A percentile compares a stretch with the other conserved stretches of the same genome.
Conservation (phyloP, 1,140 invertebrate species). For the Caligus rogercresseyi region DNA sequence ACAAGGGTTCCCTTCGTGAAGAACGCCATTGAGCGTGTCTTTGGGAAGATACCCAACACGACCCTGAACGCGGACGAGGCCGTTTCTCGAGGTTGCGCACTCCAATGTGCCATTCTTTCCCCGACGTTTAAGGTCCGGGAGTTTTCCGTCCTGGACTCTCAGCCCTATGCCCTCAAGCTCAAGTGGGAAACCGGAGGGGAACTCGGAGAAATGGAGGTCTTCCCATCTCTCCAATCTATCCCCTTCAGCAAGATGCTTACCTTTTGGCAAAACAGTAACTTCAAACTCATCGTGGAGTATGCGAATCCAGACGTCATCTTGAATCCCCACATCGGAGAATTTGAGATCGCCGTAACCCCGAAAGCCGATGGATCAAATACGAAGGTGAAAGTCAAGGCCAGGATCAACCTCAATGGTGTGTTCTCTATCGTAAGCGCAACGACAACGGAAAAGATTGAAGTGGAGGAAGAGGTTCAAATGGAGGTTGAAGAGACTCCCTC, state of each 20-base stretch:
- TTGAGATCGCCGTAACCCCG: slow-evolving; percentile 43
- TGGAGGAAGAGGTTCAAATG: slow-evolving; percentile 20
- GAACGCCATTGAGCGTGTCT: slow-evolving; percentile 59
- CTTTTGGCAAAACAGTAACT: slow-evolving; percentile 70
- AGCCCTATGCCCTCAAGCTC: slow-evolving; percentile 65
- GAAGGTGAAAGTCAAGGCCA: slow-evolving; percentile 87
- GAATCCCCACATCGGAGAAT: slow-evolving; percentile 55
- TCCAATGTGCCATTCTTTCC: slow-evolving; percentile 90
- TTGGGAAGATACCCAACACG: slow-evolving; percentile 67
- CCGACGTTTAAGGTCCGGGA: slow-evolving; percentile 84
- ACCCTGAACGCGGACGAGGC: slow-evolving; percentile 97
- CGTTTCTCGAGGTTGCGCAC: slow-evolving; percentile 79
- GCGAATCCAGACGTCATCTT: slow-evolving; percentile 48
- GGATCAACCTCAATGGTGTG: slow-evolving; percentile 80
- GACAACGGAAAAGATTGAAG: slow-evolving; percentile 54
- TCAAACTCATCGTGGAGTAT: slow-evolving; percentile 67
- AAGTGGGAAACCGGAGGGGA: slow-evolving; percentile 57
- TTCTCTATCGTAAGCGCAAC: slow-evolving; percentile 66
- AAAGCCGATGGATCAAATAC: slow-evolving; percentile 65
- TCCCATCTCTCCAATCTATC: slow-evolving; percentile 64
- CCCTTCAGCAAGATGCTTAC: slow-evolving; percentile 88
- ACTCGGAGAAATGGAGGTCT: slow-evolving; percentile 49
- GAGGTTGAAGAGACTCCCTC: slow-evolving; percentile 9
- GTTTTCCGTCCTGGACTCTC: slow-evolving; percentile 72
- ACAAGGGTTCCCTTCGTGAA: slow-evolving; percentile 85